Evolutionary conservation across 2,888 invertebrate genomes (phyloP).

Genomic region (Andrena bicolor): DNA sequence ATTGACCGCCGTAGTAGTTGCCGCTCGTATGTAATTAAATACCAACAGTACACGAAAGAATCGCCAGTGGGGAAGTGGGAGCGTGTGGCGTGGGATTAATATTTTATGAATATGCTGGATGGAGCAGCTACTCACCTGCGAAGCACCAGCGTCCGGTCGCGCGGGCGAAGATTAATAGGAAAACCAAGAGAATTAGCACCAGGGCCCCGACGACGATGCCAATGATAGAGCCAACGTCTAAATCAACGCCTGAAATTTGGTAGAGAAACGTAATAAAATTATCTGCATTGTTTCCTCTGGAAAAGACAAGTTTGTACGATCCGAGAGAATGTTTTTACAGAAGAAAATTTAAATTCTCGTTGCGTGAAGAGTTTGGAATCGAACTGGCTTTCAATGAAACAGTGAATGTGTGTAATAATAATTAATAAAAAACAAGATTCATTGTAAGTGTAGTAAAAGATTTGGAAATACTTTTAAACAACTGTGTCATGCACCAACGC

Average conservation of each 20-base stretch:
- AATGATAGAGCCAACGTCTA: conserved; percentile 92
- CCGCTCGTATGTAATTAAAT: neutral
- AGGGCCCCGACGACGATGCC: conserved; percentile 91
- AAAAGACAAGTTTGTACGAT: neutral
- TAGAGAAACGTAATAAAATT: conserved; percentile 24
- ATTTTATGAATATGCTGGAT: conserved; percentile 2
- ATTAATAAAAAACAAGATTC: too few species aligned
- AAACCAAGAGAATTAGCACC: conserved; percentile 88
- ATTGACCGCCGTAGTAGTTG: neutral
- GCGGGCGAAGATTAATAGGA: conserved; percentile 91
- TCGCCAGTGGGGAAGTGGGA: conserved; percentile 28
- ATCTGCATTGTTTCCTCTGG: neutral
- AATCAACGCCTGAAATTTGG: conserved; percentile 87
- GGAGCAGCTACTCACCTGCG: conserved; percentile 89
- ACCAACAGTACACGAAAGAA: conserved; percentile 55
- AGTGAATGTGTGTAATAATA: too few species aligned
- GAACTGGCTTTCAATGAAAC: neutral
- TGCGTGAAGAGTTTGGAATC: neutral
- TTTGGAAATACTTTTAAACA: neutral
- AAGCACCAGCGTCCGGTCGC: conserved; percentile 95
- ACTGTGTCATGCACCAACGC: neutral
- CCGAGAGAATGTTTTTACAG: neutral
- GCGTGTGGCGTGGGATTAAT: conserved; percentile 22
- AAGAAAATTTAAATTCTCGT: neutral
- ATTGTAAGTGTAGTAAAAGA: neutral